These are phyloP conservation scores for Zosterops pallidus DNA, from an alignment of 2,113 vertebrate genomes.

Conservation along the genomic window DNA sequence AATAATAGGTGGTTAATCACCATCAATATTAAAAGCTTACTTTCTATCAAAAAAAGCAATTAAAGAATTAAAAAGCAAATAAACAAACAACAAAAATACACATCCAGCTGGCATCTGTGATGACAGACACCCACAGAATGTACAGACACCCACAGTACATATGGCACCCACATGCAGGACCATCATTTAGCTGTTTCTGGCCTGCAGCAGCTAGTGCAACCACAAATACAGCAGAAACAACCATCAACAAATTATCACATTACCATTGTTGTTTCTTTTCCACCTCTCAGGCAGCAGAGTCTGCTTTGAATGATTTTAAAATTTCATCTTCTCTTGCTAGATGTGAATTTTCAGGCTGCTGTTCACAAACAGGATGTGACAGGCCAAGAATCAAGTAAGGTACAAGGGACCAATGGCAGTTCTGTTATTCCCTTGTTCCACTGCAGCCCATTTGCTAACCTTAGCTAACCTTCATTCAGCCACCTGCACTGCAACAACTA, in stretches of 20 bases:
- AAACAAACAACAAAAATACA: background rate
- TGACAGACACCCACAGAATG: background rate
- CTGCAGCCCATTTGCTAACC: background rate
- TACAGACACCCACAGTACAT: background rate
- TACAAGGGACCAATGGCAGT: background rate
- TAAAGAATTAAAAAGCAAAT: background rate
- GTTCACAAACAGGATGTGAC: background rate
- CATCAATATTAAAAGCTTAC: background rate
- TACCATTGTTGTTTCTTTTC: background rate
- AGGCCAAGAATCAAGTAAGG: background rate
- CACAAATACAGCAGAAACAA: background rate
- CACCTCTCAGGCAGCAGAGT: background rate
- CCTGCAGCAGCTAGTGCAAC: background rate
- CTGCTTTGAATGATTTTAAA: background rate
- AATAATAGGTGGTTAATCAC: background rate
- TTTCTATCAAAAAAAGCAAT: background rate
- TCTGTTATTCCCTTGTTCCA: background rate
- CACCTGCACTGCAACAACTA: constrained; percentile 17
- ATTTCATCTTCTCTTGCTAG: background rate
- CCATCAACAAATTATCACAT: background rate
- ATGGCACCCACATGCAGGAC: background rate
- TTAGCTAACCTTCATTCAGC: constrained; percentile 42
- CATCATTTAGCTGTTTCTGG: background rate
- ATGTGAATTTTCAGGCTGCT: background rate
- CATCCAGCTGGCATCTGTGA: background rate